Evolutionary conservation across 1,140 invertebrate species (phyloP).

Genomic region (Drosophila sturtevanti): DNA sequence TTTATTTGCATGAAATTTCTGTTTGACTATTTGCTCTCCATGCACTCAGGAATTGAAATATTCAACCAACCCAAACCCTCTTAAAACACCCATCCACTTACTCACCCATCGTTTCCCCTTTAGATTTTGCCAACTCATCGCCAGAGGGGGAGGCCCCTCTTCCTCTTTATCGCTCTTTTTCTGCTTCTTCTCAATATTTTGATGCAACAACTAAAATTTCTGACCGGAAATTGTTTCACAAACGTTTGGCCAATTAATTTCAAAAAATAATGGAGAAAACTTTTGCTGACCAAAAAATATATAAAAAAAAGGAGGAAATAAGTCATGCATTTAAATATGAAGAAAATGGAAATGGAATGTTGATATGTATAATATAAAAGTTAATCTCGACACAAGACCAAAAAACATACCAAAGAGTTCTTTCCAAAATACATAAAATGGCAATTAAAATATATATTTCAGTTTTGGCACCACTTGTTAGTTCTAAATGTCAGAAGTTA

Average conservation of each 20-base stretch:
- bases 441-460: not conserved
- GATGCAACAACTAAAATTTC: conserved; percentile 55
- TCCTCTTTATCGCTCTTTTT: conserved; percentile 36
- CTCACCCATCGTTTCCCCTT: not conserved
- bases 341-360: conserved; percentile 5
- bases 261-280: conserved; percentile 61
- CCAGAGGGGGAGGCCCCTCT: too few species aligned
- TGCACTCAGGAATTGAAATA: conserved; percentile 63
- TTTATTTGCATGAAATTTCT: conserved; percentile 52
- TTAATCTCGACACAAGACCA: not conserved
- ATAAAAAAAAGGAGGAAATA: not conserved
- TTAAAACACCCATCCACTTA: not conserved
- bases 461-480: not conserved
- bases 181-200: conserved; percentile 7
- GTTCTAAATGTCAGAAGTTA: not conserved
- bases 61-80: conserved; percentile 32
- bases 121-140: not conserved
- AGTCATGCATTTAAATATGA: conserved; percentile 5
- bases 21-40: conserved; percentile 57
- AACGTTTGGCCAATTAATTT: conserved; percentile 72
- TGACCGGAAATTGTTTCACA: conserved; percentile 80
- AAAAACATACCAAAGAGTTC: not conserved
- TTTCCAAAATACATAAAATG: not conserved
- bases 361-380: not conserved
- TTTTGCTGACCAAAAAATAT: conserved; percentile 2